Conservation (phyloP, 2,888 invertebrate species). For the Cerastis leucographa region DNA sequence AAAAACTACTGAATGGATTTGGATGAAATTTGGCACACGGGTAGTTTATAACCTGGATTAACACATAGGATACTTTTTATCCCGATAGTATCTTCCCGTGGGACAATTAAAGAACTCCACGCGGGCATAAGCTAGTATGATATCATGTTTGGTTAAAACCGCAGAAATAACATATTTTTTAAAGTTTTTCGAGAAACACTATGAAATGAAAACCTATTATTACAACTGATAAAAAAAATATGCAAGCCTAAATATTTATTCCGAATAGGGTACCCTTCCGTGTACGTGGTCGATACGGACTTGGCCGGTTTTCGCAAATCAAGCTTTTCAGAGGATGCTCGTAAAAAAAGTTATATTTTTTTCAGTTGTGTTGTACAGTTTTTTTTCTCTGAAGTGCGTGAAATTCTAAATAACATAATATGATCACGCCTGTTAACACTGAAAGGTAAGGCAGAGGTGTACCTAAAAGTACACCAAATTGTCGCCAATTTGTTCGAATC, state of each 20-base stretch:
- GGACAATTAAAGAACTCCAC: too few relatives aligned
- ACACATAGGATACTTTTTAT: too few relatives aligned
- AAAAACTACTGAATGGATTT: too few relatives aligned
- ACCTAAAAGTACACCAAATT: background rate
- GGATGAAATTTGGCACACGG: too few relatives aligned
- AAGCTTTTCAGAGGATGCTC: conserved; percentile 8
- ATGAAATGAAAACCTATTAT: background rate
- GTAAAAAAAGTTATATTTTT: conserved; percentile 35
- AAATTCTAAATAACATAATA: conserved; percentile 17
- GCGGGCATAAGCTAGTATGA: too few relatives aligned
- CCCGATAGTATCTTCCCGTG: too few relatives aligned
- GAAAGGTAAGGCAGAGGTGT: background rate
- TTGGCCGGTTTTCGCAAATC: conserved; percentile 22
- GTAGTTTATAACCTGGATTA: too few relatives aligned
- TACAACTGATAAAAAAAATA: background rate
- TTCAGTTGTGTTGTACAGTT: conserved; percentile 28
- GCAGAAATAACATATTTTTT: background rate
- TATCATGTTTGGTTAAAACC: too few relatives aligned
- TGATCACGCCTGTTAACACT: background rate
- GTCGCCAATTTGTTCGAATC: too few relatives aligned
- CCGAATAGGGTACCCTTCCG: background rate
- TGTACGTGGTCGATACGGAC: background rate
- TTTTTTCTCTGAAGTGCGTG: conserved; percentile 17
- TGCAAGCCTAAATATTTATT: background rate
- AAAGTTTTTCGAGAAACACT: background rate